Base-by-base conservation (phyloP, 2,888 invertebrate species). In the Petrolisthes cinctipes region DNA sequence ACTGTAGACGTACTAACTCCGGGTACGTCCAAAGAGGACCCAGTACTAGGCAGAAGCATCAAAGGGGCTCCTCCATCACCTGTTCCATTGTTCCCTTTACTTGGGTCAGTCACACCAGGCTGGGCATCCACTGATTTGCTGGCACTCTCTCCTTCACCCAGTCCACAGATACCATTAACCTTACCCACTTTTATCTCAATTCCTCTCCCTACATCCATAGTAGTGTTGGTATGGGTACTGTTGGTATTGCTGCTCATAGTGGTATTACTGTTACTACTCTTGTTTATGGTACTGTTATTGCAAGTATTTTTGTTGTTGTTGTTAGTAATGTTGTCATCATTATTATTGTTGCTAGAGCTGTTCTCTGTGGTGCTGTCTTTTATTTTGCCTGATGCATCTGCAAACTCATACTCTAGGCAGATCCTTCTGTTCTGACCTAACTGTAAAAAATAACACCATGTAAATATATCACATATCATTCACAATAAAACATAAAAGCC, bases 331-430 rank as follows among this genome's bases (percentile, higher is more conserved):
- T 56, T 80, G 57, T 57, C 23, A 20, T 37, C 53, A 68, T 37
- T 7, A 53, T 7, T 78, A 5, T 68, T 79, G 23, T 14, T 23
- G n/a, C 56, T 73, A 9, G n/a, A 11, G 53, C 17, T 23, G 2
- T 9, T 23, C 51, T 68, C 78, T 37, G 53, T 23, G 7, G 37
- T 14, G 20, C 56, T 73, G 17, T 79, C 84, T n/a, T 79, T 76
- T 14, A 73, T 6, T 53, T 83, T 83, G 37, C n/a, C 54, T 53
- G 53, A 14, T 4, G 20, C 20, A 11, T 66, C 85, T 79, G 89
- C 90, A 83, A 90, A 90, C 17, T 90, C 89, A 82, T 90, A 90
- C 81, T 90, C 90, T 23, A 90, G 82, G 54, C 79, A 82, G 20
- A 90, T 71, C 20, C 86, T 87, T 73, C 89, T 82, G 68, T 86